phyloP scores from a whole-genome alignment of 2,888 invertebrate species.

The Agrotis puta region DNA sequence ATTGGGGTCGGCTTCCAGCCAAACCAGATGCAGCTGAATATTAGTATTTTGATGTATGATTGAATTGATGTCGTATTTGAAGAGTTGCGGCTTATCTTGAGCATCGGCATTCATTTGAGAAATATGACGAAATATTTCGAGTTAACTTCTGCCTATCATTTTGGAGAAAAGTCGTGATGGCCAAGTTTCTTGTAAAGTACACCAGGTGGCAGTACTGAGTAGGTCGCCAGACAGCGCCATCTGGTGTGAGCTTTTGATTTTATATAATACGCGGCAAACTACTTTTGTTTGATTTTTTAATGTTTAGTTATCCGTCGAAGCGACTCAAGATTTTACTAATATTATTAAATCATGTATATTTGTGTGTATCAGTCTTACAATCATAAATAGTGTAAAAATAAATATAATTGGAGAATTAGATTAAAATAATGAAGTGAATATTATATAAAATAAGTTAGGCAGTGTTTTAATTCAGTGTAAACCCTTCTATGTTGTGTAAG shows the following conservation, averaged over 20 bases:
- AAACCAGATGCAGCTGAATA: too few relatives aligned
- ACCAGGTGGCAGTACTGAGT: constrained; percentile 1
- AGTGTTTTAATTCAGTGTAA: neutral
- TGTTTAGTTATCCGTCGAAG: neutral
- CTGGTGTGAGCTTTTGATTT: neutral
- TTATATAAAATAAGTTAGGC: neutral
- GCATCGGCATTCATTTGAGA: neutral
- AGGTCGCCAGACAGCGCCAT: neutral
- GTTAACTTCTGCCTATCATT: neutral
- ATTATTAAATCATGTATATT: neutral
- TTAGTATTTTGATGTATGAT: neutral
- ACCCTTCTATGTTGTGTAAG: neutral
- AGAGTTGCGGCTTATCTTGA: too few relatives aligned
- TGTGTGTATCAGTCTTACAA: neutral
- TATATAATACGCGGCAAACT: constrained; percentile 1
- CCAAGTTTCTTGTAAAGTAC: neutral
- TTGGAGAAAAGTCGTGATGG: neutral
- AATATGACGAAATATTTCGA: too few relatives aligned
- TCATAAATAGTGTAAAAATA: neutral
- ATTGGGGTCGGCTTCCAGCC: too few relatives aligned
- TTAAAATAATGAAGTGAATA: neutral
- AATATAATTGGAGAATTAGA: neutral
- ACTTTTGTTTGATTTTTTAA: constrained; percentile 6
- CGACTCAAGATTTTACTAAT: neutral
- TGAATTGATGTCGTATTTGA: too few relatives aligned